Base-by-base conservation (phyloP, 1,140 invertebrate genomes). In the Neodiprion pinetum region DNA sequence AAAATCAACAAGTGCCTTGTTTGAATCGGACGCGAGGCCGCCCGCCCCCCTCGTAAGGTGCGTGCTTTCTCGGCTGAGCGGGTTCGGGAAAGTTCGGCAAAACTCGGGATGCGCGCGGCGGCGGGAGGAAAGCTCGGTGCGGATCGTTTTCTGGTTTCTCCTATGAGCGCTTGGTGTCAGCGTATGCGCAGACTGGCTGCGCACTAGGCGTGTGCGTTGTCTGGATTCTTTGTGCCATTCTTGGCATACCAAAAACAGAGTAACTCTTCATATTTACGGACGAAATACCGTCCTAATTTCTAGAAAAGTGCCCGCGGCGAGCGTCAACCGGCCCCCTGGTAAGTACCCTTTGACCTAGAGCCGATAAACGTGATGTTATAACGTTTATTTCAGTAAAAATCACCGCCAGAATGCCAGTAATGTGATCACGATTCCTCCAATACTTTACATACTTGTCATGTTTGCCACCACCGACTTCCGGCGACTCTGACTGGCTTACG, bases 161-260 rank as follows among this genome's bases (percentile, higher is more conserved):
- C 92, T 91, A 91, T 90, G 90, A 87, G 89, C 90, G 89, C 90
- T 90, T 90, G 90, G 91, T 85, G 90, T 91, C 90, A 91, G 91
- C 91, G 92, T 91, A 90, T 95, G 94, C 94, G 94, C 94, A 92
- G 90, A 91, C 88, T 89, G 90, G 91, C 89, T 95, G 94, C 94
- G 94, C 94, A 92, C 90, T 92, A 90, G 91, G 90, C 90, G 91
- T 91, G 91, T 94, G 94, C 94, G 94, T 96, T 95, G 94, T 95
- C 94, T 91, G 92, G 94, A 96, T 95, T 96, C 95, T 95, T 96
- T 95, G 94, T 95, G 94, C 93, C 94, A 96, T 95, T 95, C 95
- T 93, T 95, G 91, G 93, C 94, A 95, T 96, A 95, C 95, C 95
- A 95, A 93, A 93, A 94, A 93, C 93, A 93, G 92, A 90, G 93